A percentile compares a stretch with the other conserved stretches of the same genome.
Evolutionary conservation across 2,797 vertebrate genomes (phyloP).

Genomic region (Diplodus sargus): DNA sequence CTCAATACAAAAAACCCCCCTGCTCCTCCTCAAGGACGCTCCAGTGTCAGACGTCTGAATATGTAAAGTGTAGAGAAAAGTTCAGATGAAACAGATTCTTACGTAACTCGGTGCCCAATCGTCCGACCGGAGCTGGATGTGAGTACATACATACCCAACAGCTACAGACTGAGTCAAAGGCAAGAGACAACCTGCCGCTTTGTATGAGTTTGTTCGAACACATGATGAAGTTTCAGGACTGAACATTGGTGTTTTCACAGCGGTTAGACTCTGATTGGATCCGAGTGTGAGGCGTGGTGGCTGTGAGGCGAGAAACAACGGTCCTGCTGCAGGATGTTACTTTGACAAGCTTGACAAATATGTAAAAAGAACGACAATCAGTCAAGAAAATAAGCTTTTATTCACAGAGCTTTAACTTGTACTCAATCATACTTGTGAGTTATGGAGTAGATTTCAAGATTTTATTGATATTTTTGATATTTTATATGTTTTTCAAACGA

Average conservation of each 20-base stretch:
- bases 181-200: slow-evolving; percentile 26
- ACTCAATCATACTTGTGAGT: no score
- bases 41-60: neutral
- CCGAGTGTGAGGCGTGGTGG: neutral
- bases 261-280: neutral
- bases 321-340: neutral
- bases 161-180: neutral
- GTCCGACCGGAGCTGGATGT: neutral
- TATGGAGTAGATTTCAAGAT: no score
- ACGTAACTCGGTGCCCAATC: neutral
- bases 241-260: neutral
- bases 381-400: neutral
- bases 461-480: neutral
- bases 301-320: fast-evolving
- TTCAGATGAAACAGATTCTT: neutral
- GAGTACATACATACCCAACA: neutral
- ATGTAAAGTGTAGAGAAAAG: neutral
- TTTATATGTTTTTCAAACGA: no score
- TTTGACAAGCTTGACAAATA: no score
- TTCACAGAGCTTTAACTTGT: no score
- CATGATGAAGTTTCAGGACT: neutral
- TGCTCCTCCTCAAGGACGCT: neutral
- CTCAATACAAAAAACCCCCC: neutral
- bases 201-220: slow-evolving; percentile 11
- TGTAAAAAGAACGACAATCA: no score